Evolutionary conservation across 2,797 vertebrate genomes (phyloP).

Genomic region (Siniperca scherzeri): DNA sequence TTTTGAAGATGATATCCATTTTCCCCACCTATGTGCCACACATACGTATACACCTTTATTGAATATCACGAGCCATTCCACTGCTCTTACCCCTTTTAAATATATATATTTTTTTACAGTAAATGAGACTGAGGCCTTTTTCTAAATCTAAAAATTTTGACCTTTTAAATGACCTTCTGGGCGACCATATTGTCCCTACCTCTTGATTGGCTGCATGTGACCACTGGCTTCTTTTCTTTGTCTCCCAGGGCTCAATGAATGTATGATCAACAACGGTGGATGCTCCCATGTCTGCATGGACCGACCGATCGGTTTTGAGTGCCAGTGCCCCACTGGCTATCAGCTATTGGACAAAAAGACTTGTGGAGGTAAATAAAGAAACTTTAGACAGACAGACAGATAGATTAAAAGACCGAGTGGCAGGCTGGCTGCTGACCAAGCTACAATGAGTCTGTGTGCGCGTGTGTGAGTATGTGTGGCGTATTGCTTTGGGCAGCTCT

Average conservation of each 20-base stretch:
- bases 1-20: slow-evolving; percentile 21
- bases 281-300: slow-evolving; percentile 98
- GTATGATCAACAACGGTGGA: slow-evolving; percentile 94
- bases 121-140: background rate
- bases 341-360: slow-evolving; percentile 97
- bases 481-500: slow-evolving; percentile 44
- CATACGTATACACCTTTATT: slow-evolving; percentile 11
- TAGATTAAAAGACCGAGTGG: slow-evolving; percentile 16
- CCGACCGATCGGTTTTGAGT: slow-evolving; percentile 94
- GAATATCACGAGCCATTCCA: slow-evolving; percentile 11
- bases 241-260: slow-evolving; percentile 93
- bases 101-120: background rate
- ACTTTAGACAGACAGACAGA: slow-evolving; percentile 29
- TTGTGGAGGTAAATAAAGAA: slow-evolving; percentile 92
- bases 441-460: background rate
- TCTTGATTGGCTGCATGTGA: slow-evolving; percentile 31
- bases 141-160: slow-evolving; percentile 3
- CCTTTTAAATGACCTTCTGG: background rate
- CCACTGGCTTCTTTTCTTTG: slow-evolving; percentile 36
- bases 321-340: slow-evolving; percentile 94
- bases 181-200: background rate
- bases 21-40: background rate
- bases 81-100: background rate
- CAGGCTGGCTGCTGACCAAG: slow-evolving; percentile 24
- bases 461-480: slow-evolving; percentile 1